Evolutionary conservation across 1,140 invertebrate genomes (phyloP), one percentile per base, ranked within the genome.

Genomic region (Helicorthomorpha holstii): DNA sequence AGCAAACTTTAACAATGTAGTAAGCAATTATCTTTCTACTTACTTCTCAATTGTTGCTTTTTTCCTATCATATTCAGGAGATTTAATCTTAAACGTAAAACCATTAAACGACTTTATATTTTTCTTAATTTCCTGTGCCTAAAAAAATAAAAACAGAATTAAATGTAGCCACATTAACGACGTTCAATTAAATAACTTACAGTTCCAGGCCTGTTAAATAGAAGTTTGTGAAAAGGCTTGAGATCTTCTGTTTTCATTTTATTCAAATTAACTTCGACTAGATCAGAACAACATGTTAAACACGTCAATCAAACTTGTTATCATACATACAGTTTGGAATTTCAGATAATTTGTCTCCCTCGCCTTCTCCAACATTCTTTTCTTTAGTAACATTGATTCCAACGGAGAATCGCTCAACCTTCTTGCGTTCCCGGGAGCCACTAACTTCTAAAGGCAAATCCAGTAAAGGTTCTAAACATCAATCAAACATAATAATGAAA

Each of bases 61-160:
- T 47, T 66, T 65, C 49, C 61, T 64, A 14, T 65, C 58, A 59
- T 58, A 68, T 45, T 69, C 66, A 38, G 59, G 52, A 25, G 64
- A 61, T 22, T 64, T 60, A 54, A 61, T 63, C n/a, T 41, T 57
- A 61, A 68, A 69, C n/a, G 64, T 50, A 58, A 66, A 69, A 14
- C 69, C 69, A 58, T 56, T 62, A 54, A 71, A 71, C 51, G 61
- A 59, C 4, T 64, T 53, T n/a, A 70, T 61, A 50, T 68, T 69
- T 53, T 62, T 67, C 54, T 67, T 69, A 1, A 67, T 61, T 55
- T 58, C 64, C 67, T n/a, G n/a, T n/a, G n/a, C n/a, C n/a, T n/a
- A n/a, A n/a, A n/a, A n/a, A n/a, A n/a, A n/a, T n/a, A n/a, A n/a
- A n/a, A n/a, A n/a, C n/a, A 56, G 43, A 60, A 61, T 21, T 51